Base-by-base conservation (phyloP, 2,113 vertebrate species). In the Vimba vimba region DNA sequence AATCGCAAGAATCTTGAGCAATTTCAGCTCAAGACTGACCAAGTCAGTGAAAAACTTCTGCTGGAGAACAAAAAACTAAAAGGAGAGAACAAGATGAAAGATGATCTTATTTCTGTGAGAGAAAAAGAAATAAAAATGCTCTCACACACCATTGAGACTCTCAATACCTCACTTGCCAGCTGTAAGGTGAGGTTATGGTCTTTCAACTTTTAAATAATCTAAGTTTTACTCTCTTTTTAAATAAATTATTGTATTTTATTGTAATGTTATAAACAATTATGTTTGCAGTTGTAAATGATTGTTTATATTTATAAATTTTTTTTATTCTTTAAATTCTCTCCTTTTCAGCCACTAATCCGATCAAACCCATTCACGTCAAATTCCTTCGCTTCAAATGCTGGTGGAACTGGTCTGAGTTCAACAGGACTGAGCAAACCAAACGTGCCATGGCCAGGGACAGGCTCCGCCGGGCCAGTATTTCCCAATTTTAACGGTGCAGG, bases 21-120 rank as follows among this genome's bases (percentile, higher is more conserved):
- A 77, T 6, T 89, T 52, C 89, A 88, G 86, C 60, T 0, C 4
- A 94, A 93, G 25, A 87, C 92, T 7, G 95, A 95, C 52, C 9
- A 86, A 52, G 89, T 89, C 0, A 74, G 76, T 4, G 93, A 95
- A 89, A 91, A 66, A 69, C 69, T 95, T 88, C 91, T 95, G 74
- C 69, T 88, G 60, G 92, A 94, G 1, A 91, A 91, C 79, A 64
- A 59, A 25, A 91, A 4, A 69, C 84, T 93, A 2, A 55, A 59
- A 0, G 92, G 87, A 60, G 88, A 92, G 0, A 86, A 86, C 17
- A 59, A 85, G 0, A 52, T 94, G 60, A 66, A 92, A 64, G 75
- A 86, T 0, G 74, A 82, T 8, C 88, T 0, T 0, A 12, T 94
- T 45, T 91, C 79, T 7, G 88, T 90, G 15, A 93, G 90, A 74